Evolutionary conservation across 2,888 invertebrate genomes (phyloP).

Genomic region (Syrista parreyssii): DNA sequence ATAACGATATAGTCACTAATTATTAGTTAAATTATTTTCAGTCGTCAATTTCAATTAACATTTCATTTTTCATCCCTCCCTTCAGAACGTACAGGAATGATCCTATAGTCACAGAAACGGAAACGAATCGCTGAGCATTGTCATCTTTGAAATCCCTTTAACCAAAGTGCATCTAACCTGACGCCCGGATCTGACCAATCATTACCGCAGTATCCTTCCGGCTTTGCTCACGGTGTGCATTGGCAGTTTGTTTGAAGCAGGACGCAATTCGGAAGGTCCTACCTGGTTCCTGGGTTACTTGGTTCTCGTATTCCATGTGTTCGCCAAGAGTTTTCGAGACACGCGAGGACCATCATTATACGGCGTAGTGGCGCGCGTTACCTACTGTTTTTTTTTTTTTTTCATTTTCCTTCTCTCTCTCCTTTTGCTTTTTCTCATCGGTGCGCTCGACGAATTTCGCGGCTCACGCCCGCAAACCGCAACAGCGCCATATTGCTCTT

Average conservation of each 20-base stretch:
- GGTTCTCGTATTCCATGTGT: not conserved
- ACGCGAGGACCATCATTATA: not conserved
- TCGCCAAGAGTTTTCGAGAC: not conserved
- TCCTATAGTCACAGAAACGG: not conserved
- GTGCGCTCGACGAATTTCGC: not conserved
- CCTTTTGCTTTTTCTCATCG: not conserved
- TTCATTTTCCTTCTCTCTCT: not conserved
- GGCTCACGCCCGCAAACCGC: constrained; percentile 53
- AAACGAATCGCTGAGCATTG: not conserved
- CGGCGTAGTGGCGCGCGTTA: not conserved
- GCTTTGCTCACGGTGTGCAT: constrained; percentile 2
- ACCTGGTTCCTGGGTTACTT: not conserved
- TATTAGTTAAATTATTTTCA: not conserved
- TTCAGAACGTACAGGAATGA: not conserved
- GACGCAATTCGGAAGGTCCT: not conserved
- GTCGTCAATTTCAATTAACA: not conserved
- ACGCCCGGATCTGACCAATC: constrained; percentile 23
- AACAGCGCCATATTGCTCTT: constrained; percentile 57
- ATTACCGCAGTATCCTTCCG: constrained; percentile 54
- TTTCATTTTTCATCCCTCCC: not conserved
- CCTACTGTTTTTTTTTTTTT: not conserved
- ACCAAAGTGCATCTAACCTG: not conserved
- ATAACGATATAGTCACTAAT: not conserved
- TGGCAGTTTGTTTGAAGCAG: not conserved
- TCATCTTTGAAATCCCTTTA: not conserved